Evolutionary conservation across 1,140 invertebrate genomes (phyloP).

Genomic region (Ylistrum balloti): DNA sequence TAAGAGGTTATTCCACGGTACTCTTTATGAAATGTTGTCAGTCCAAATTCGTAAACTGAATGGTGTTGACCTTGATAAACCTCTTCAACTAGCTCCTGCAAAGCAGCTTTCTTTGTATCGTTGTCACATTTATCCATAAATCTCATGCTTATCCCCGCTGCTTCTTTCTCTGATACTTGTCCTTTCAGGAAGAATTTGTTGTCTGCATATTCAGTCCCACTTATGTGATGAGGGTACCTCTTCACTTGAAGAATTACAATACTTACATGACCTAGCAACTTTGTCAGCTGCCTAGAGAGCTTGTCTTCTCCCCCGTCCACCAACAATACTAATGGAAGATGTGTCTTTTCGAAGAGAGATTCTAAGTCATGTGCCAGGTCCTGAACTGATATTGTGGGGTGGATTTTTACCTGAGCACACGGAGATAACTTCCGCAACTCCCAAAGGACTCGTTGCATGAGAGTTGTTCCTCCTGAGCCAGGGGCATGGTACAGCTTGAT

Average conservation of each 20-base stretch:
- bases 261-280: conserved; percentile 29
- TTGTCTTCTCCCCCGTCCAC: conserved; percentile 54
- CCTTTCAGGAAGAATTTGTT: conserved; percentile 50
- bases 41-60: conserved; percentile 56
- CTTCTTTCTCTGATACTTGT: conserved; percentile 49
- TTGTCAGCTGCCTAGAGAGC: conserved; percentile 43
- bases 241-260: conserved; percentile 51
- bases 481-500: conserved; percentile 61
- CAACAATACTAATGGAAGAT: conserved; percentile 54
- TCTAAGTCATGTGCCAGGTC: conserved; percentile 51
- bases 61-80: conserved; percentile 29
- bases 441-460: conserved; percentile 64
- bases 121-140: conserved; percentile 48
- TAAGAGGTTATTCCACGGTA: conserved; percentile 52
- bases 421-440: conserved; percentile 56
- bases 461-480: conserved; percentile 64
- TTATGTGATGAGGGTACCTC: conserved; percentile 47
- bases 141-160: conserved; percentile 45
- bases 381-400: conserved; percentile 47
- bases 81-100: conserved; percentile 12
- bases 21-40: conserved; percentile 50
- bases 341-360: conserved; percentile 58
- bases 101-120: conserved; percentile 29
- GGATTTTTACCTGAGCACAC: conserved; percentile 59
- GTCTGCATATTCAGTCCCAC: neutral